A percentile compares a stretch with the other conserved stretches of the same genome.
Conservation (phyloP, 2,888 invertebrate species). For the Machimus atricapillus region DNA sequence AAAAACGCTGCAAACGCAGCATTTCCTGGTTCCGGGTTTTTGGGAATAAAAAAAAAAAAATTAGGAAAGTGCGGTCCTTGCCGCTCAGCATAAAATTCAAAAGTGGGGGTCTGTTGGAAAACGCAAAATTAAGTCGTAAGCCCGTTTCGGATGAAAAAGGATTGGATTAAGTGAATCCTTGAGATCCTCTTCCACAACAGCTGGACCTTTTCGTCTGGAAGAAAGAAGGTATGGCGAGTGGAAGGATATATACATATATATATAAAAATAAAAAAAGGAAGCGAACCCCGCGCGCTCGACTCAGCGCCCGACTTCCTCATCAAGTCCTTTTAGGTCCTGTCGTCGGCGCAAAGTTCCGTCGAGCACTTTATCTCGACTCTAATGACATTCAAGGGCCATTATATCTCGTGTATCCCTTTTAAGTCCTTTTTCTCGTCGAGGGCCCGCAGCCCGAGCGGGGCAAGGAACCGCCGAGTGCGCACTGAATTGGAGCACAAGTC, state of each 20-base stretch:
- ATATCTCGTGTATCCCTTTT: constrained; percentile 39
- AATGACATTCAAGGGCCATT: constrained; percentile 41
- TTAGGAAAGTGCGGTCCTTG: not conserved
- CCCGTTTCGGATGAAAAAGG: constrained; percentile 2
- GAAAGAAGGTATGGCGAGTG: not conserved
- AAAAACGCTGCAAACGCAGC: not conserved
- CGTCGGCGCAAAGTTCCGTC: constrained; percentile 22
- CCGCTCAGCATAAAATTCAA: not conserved
- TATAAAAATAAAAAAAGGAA: not conserved
- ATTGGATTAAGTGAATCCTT: constrained; percentile 33
- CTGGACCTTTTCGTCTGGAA: constrained; percentile 27
- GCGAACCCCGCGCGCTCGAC: not conserved
- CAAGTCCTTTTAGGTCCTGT: constrained; percentile 28
- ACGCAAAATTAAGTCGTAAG: constrained; percentile 29
- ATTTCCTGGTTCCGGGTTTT: not conserved
- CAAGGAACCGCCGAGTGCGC: constrained; percentile 37
- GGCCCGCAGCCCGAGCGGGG: not conserved
- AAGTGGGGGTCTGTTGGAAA: not conserved
- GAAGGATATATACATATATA: not conserved
- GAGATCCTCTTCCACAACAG: constrained; percentile 11
- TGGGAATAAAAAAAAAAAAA: not conserved
- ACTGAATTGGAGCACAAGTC: constrained; percentile 39
- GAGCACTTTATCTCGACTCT: constrained; percentile 35
- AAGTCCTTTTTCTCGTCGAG: constrained; percentile 12
- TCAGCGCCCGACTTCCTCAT: constrained; percentile 31